phyloP scores from a whole-genome alignment of 1,140 invertebrate species.

The Brachionus rotundiformis region DNA sequence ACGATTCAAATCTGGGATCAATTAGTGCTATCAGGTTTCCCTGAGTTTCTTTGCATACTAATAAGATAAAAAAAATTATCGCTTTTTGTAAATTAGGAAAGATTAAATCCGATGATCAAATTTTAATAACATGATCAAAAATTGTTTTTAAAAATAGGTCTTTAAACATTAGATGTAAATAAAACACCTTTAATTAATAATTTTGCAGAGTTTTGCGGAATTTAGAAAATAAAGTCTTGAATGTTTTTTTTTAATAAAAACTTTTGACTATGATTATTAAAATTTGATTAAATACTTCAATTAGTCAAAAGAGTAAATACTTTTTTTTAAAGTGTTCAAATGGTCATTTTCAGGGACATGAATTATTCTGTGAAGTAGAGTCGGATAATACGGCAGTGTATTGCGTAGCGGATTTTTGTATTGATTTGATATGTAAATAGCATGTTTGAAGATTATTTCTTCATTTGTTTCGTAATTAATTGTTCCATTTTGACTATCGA shows the following conservation, averaged over 20 bases:
- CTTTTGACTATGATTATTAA: no score
- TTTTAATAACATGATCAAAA: no score
- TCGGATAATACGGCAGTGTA: constrained; percentile 24
- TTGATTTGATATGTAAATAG: constrained; percentile 37
- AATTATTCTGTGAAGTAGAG: constrained; percentile 38
- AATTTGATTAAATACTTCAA: no score
- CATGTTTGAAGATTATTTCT: constrained; percentile 50
- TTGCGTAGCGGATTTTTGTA: constrained; percentile 1
- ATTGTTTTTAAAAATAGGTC: no score
- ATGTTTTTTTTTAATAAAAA: no score
- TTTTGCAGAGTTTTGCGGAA: no score
- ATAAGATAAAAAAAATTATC: neutral
- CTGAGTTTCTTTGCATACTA: constrained; percentile 45
- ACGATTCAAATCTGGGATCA: neutral
- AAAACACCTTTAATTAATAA: no score
- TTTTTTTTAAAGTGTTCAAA: constrained; percentile 24
- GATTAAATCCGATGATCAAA: no score
- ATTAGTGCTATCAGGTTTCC: constrained; percentile 42
- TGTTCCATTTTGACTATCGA: neutral
- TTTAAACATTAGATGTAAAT: no score
- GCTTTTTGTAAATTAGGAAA: no score
- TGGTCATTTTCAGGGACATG: neutral
- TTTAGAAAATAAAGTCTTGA: no score
- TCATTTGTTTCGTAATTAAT: constrained; percentile 1
- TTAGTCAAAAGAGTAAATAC: no score